Conservation (phyloP, 30 jellyfish, hydroid and myxozoan genomes). For the Cassiopea xamachana region DNA sequence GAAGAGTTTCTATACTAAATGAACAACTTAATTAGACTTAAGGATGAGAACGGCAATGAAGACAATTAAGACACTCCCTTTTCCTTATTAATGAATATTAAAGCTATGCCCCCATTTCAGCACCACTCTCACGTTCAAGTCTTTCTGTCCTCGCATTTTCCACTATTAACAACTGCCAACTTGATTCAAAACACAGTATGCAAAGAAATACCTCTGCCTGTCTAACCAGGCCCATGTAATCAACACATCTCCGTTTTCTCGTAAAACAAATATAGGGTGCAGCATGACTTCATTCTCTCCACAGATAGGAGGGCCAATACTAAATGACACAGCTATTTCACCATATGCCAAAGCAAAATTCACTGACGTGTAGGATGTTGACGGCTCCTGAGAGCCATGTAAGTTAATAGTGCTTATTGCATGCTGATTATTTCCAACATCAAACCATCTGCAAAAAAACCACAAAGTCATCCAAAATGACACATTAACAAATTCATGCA, state of each 20-base stretch:
- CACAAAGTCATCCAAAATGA: not conserved
- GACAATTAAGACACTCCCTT: no score
- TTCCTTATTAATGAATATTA: no score
- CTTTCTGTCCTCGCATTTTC: no score
- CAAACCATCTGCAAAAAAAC: conserved; percentile 71
- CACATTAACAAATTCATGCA: not conserved
- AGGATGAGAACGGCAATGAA: no score
- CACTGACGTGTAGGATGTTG: conserved; percentile 10
- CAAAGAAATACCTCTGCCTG: conserved; percentile 55
- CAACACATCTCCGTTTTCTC: conserved; percentile 97
- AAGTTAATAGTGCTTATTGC: conserved; percentile 65
- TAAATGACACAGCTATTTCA: conserved; percentile 88
- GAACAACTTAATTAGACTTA: no score
- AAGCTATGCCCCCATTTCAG: no score
- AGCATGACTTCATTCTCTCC: conserved; percentile 14
- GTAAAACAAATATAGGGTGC: conserved; percentile 83
- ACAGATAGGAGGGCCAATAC: conserved; percentile 66
- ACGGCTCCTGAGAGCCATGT: conserved; percentile 34
- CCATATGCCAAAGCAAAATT: conserved; percentile 90
- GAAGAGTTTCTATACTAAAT: no score
- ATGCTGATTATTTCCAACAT: conserved; percentile 59
- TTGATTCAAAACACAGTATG: not conserved
- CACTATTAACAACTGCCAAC: no score
- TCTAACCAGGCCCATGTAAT: conserved; percentile 57
- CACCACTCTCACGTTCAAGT: no score